These are phyloP conservation scores for Thera britannica DNA, from an alignment of 2,888 invertebrate genomes.

Conservation along the genomic window DNA sequence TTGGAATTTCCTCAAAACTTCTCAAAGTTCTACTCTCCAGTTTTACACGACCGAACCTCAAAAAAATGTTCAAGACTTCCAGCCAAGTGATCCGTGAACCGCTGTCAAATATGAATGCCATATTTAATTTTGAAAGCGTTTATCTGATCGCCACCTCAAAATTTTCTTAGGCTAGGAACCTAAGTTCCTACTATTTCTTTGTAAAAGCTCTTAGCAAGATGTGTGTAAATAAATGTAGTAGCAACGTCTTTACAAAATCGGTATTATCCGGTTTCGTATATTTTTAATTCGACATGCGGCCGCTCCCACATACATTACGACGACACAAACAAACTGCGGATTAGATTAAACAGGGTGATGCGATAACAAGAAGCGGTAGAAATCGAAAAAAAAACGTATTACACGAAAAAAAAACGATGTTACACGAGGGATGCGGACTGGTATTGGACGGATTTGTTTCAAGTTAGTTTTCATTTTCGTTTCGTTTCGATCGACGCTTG, in stretches of 20 bases:
- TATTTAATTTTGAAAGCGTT: no score
- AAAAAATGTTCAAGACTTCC: no score
- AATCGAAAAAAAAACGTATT: slow-evolving; percentile 18
- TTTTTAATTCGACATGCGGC: slow-evolving; percentile 71
- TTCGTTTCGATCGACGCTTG: slow-evolving; percentile 12
- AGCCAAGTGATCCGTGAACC: no score
- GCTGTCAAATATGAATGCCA: no score
- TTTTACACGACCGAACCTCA: no score
- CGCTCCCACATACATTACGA: slow-evolving; percentile 80
- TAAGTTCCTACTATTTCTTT: no score
- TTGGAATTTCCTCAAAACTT: no score
- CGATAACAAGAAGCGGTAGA: slow-evolving; percentile 34
- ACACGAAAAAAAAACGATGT: slow-evolving; percentile 19
- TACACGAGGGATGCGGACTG: slow-evolving; percentile 26
- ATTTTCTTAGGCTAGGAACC: no score
- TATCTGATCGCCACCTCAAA: no score
- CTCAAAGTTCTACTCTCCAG: no score
- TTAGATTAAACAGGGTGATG: slow-evolving; percentile 70
- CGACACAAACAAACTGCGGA: slow-evolving; percentile 71
- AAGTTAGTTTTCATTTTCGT: slow-evolving; percentile 22
- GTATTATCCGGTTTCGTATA: slow-evolving; percentile 35
- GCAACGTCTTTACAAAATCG: slow-evolving; percentile 1
- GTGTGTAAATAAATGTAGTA: not conserved
- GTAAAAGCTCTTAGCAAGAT: no score
- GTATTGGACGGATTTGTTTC: slow-evolving; percentile 27